A percentile compares a stretch with the other conserved stretches of the same genome.
Evolutionary conservation across 2,113 vertebrate genomes (phyloP).

Genomic region (Australoheros scitulus): DNA sequence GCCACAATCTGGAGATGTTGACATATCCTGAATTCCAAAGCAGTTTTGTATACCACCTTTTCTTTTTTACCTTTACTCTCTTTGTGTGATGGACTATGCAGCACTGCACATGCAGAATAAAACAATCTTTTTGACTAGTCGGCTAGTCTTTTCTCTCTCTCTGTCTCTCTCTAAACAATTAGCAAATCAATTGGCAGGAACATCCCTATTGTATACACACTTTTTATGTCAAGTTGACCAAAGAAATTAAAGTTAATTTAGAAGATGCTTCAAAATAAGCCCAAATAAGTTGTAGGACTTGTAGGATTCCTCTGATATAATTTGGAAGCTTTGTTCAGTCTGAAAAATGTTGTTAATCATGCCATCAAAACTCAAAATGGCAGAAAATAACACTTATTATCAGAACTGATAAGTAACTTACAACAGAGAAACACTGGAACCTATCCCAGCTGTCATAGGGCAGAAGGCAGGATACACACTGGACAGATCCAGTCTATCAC

Average conservation of each 20-base stretch:
- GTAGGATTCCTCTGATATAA: too few relatives aligned
- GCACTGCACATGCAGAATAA: not conserved
- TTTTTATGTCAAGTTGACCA: not conserved
- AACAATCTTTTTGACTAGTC: too few relatives aligned
- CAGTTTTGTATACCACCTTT: slow-evolving; percentile 1
- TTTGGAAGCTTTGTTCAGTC: too few relatives aligned
- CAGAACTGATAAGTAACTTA: not conserved
- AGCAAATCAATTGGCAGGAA: too few relatives aligned
- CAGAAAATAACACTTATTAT: not conserved
- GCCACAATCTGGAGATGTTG: slow-evolving; percentile 40
- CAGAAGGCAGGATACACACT: too few relatives aligned
- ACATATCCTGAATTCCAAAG: slow-evolving; percentile 37
- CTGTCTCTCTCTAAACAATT: too few relatives aligned
- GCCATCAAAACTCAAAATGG: not conserved
- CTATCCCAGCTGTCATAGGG: too few relatives aligned
- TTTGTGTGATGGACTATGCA: not conserved
- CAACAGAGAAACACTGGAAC: not conserved
- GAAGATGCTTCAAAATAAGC: not conserved
- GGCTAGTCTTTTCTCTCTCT: too few relatives aligned
- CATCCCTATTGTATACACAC: too few relatives aligned
- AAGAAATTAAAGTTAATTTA: not conserved
- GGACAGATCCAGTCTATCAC: too few relatives aligned
- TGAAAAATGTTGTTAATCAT: too few relatives aligned
- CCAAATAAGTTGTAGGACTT: not conserved
- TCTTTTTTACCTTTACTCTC: not conserved